Evolutionary conservation across 2,888 invertebrate genomes (phyloP), one percentile per base, ranked within the genome.

Genomic region (Heliconius ethilla): DNA sequence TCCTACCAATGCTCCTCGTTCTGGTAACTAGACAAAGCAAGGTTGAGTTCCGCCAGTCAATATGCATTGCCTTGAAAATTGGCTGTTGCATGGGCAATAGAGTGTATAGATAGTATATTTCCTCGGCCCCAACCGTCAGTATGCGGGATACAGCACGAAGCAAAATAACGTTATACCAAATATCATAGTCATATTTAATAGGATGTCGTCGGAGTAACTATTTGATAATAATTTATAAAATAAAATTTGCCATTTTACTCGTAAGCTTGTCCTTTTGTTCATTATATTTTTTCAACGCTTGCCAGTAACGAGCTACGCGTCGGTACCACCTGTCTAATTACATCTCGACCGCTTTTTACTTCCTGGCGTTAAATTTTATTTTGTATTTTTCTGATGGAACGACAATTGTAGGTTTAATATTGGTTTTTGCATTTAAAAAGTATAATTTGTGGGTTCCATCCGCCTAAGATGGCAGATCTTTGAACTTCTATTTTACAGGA

Each of bases 241-340:
- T 37, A 22, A 69, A 55, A 70, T 22, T 70, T 51, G 1, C 29
- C 27, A 45, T 45, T 70, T 70, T 29, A 29, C 3, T 29, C 3
- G 29, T 33, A 33, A 70, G 59, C 27, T 70, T 65, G 37, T 70
- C 33, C 65, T 37, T 45, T 65, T 65, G 45, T 29, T 63, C 18
- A 51, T 76, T 37, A 51, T 37, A 37, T 62, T 59, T 70, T 65
- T 76, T 76, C 55, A 69, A 22, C 33, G 63, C 29, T 65, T 3
- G 45, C 76, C 70, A 37, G 65, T 76, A 70, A 76, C 70, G 76
- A 76, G 65, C 70, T 70, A 29, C 63, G 55, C 63, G 70, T 76
- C 65, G 45, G 45, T 33, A 70, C 65, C 63, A 76, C 65, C 70
- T 76, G 70, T 72, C 70, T 76, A 76, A 76, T 76, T 76, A 76